Evolutionary conservation across 1,140 invertebrate genomes (phyloP).

Genomic region (Drosophila rhopaloa): DNA sequence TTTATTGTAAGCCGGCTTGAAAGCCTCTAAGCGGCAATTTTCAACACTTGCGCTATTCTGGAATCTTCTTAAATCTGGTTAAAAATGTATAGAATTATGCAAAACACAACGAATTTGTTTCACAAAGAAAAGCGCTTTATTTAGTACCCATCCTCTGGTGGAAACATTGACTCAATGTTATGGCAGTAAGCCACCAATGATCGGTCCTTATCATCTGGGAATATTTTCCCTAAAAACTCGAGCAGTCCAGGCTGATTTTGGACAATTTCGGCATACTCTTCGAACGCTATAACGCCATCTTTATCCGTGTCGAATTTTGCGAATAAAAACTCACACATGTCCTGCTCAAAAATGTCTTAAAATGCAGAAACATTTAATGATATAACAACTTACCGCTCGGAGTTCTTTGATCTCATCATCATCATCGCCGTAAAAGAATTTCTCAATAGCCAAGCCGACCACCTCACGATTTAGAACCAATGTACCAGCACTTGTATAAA

Average conservation of each 20-base stretch:
- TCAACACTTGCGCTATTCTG: constrained; percentile 67
- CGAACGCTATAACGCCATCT: constrained; percentile 90
- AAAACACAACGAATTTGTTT: not conserved
- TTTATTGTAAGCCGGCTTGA: constrained; percentile 56
- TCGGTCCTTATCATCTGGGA: constrained; percentile 86
- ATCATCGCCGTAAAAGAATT: constrained; percentile 75
- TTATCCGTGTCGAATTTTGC: constrained; percentile 92
- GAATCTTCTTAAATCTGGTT: constrained; percentile 12
- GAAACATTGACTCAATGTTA: constrained; percentile 49
- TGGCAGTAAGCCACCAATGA: constrained; percentile 64
- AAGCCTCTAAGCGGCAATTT: constrained; percentile 58
- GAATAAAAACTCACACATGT: constrained; percentile 92
- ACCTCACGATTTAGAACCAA: constrained; percentile 64
- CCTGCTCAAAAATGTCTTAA: constrained; percentile 80
- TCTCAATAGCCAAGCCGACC: constrained; percentile 64
- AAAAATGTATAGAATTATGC: not conserved
- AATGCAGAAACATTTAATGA: not conserved
- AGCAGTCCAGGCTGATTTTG: constrained; percentile 88
- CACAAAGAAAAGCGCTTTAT: not conserved
- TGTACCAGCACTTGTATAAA: constrained; percentile 60
- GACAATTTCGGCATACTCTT: constrained; percentile 90
- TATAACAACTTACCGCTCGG: constrained; percentile 48
- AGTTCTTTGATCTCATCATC: constrained; percentile 77
- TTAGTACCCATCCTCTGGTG: constrained; percentile 17
- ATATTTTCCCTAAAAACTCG: constrained; percentile 91